phyloP scores from a whole-genome alignment of 2,888 invertebrate species.

The Dascillus cervinus region DNA sequence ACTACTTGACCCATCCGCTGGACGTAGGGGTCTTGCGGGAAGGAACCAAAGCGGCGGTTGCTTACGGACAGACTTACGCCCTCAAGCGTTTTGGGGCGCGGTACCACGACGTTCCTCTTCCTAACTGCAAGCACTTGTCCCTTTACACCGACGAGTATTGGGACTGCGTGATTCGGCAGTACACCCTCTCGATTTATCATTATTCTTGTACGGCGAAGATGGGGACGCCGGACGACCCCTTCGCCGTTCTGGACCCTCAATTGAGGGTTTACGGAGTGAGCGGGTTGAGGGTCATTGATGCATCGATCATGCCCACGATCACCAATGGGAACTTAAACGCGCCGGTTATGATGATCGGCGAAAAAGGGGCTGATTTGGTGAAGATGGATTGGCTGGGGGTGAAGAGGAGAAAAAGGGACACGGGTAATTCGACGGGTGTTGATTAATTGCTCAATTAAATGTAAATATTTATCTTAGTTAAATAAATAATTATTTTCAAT shows the following conservation, averaged over 20 bases:
- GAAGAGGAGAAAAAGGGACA: constrained; percentile 29
- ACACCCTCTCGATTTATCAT: constrained; percentile 84
- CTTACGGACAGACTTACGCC: constrained; percentile 70
- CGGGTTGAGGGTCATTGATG: constrained; percentile 75
- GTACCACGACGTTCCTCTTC: constrained; percentile 64
- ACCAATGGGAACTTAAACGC: constrained; percentile 83
- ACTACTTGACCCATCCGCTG: constrained; percentile 81
- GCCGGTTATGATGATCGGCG: constrained; percentile 78
- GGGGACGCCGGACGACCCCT: constrained; percentile 68
- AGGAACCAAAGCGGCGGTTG: constrained; percentile 78
- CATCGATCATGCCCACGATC: constrained; percentile 79
- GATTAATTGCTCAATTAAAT: constrained; percentile 6
- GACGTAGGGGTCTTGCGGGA: constrained; percentile 78
- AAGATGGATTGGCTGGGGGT: constrained; percentile 57
- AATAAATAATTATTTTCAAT: too few species aligned
- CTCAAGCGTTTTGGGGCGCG: constrained; percentile 73
- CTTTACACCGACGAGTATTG: constrained; percentile 78
- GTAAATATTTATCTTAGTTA: too few species aligned
- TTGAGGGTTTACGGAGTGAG: constrained; percentile 69
- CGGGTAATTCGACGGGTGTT: background rate
- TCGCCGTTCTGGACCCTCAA: constrained; percentile 74
- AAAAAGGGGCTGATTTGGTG: constrained; percentile 75
- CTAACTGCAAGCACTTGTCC: constrained; percentile 75
- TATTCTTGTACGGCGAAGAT: constrained; percentile 79
- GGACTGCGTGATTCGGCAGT: constrained; percentile 76